Evolutionary conservation across 2,888 invertebrate genomes (phyloP).

Genomic region (Eubasilissa splendida): DNA sequence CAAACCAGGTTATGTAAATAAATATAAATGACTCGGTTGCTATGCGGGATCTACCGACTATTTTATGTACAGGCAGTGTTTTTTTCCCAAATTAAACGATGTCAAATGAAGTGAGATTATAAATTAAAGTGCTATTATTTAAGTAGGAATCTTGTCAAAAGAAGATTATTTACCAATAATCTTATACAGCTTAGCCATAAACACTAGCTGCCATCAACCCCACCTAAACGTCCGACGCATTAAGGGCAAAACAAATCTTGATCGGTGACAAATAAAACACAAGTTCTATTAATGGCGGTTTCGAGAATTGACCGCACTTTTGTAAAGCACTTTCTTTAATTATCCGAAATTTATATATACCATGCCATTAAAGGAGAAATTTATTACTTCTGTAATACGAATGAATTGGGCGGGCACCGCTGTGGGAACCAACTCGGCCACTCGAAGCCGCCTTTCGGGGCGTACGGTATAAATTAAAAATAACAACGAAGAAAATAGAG

Average conservation of each 20-base stretch:
- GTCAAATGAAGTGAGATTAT: too few relatives aligned
- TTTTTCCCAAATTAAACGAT: too few relatives aligned
- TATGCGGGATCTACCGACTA: too few relatives aligned
- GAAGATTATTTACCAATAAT: too few relatives aligned
- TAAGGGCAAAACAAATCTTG: slow-evolving; percentile 7
- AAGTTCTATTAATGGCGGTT: background rate
- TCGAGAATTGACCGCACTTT: background rate
- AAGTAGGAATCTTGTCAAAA: too few relatives aligned
- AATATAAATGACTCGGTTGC: too few relatives aligned
- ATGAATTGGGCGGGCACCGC: slow-evolving; percentile 50
- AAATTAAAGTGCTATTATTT: too few relatives aligned
- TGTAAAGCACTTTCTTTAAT: slow-evolving; percentile 38
- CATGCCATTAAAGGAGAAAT: slow-evolving; percentile 39
- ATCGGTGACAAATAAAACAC: background rate
- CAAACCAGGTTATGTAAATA: too few relatives aligned
- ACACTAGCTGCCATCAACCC: too few relatives aligned
- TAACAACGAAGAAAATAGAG: slow-evolving; percentile 23
- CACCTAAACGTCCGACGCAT: background rate
- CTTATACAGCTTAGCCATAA: too few relatives aligned
- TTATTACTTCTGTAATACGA: slow-evolving; percentile 51
- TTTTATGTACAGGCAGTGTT: too few relatives aligned
- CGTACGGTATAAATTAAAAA: slow-evolving; percentile 45
- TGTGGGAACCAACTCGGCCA: slow-evolving; percentile 41
- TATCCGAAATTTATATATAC: slow-evolving; percentile 29
- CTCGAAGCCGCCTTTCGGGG: slow-evolving; percentile 26